Conservation (phyloP, 2,113 vertebrate genomes). For the Jaculus jaculus region DNA sequence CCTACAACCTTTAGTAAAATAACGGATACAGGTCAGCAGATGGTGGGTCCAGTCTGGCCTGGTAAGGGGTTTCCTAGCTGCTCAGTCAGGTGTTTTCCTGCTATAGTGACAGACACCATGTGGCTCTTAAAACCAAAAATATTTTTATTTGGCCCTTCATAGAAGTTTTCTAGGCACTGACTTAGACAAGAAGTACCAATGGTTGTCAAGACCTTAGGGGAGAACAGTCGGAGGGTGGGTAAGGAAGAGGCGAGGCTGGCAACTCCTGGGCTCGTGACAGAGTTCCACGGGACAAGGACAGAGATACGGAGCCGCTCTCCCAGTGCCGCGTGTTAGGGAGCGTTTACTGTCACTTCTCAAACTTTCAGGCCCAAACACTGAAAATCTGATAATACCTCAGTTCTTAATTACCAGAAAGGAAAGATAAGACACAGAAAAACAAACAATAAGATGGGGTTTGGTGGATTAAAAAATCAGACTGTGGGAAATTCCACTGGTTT, state of each 20-base stretch:
- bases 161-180: background rate
- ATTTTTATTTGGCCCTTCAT: background rate
- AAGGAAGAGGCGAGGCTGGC: background rate
- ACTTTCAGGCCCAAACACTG: background rate
- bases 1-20: slow-evolving; percentile 14
- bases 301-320: background rate
- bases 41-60: background rate
- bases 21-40: background rate
- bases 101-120: background rate
- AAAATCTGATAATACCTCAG: background rate
- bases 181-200: background rate
- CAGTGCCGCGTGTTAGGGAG: background rate
- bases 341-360: background rate
- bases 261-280: background rate
- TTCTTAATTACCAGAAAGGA: background rate
- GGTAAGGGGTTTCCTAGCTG: background rate
- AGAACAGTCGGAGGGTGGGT: background rate
- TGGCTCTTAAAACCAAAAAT: background rate
- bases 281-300: background rate
- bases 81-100: background rate
- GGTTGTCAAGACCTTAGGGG: background rate
- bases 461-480: slow-evolving; percentile 44
- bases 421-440: background rate
- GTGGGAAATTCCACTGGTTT: background rate
- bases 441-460: background rate